Evolutionary conservation across 2,113 vertebrate species (phyloP).

Genomic region (Nestor notabilis): DNA sequence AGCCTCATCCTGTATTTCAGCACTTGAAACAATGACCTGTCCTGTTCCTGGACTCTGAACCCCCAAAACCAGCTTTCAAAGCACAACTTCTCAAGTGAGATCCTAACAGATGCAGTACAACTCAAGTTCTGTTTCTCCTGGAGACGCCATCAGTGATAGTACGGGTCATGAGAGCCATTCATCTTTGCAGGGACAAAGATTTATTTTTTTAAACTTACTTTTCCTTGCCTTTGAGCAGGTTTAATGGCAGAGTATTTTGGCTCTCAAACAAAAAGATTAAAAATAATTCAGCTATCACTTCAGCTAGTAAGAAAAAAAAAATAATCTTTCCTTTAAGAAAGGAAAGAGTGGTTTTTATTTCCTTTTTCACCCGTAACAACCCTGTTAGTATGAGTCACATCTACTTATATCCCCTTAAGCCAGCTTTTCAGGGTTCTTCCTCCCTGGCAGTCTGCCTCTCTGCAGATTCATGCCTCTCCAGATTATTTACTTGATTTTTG

Average conservation of each 20-base stretch:
- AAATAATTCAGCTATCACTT: neutral
- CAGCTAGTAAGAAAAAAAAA: neutral
- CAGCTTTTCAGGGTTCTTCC: neutral
- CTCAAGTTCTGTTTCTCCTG: neutral
- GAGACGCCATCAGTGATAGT: neutral
- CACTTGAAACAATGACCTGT: neutral
- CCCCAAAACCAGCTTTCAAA: neutral
- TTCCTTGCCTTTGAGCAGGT: neutral
- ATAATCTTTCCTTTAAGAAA: neutral
- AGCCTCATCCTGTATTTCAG: neutral
- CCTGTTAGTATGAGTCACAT: neutral
- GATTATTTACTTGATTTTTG: neutral
- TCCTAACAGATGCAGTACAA: neutral
- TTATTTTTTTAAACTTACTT: neutral
- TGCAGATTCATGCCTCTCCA: rapidly evolving
- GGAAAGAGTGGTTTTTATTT: neutral
- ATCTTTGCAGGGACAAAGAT: neutral
- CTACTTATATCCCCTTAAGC: rapidly evolving
- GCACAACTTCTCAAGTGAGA: neutral
- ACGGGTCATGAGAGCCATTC: neutral
- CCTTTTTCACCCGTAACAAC: neutral
- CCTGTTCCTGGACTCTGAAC: neutral
- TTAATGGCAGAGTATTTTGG: neutral
- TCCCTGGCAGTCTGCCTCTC: neutral
- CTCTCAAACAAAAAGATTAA: neutral